These are phyloP conservation scores for Marisa cornuarietis DNA, from an alignment of 1,140 invertebrate genomes.

Conservation along the genomic window DNA sequence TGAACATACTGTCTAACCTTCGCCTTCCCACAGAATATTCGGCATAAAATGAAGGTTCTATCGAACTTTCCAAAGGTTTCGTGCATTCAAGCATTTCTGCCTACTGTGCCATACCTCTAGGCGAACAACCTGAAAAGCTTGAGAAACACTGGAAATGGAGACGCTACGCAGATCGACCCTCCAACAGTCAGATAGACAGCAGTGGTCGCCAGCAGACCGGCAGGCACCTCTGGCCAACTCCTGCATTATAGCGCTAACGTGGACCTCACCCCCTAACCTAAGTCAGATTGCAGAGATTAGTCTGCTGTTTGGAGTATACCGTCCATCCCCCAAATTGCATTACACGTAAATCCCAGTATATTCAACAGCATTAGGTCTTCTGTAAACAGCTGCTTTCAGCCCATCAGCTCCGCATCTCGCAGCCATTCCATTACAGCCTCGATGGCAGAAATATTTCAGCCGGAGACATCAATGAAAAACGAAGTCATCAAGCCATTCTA, in stretches of 20 bases:
- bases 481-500: conserved; percentile 10
- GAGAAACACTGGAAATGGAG: no score
- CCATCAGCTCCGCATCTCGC: neutral
- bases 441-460: neutral
- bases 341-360: neutral
- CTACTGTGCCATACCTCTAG: no score
- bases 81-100: no score
- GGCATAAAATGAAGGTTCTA: no score
- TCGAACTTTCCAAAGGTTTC: no score
- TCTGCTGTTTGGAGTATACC: neutral
- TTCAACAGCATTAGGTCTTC: neutral
- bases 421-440: neutral
- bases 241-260: neutral
- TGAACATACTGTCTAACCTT: no score
- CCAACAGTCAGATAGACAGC: no score
- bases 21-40: no score
- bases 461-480: conserved; percentile 11
- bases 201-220: no score
- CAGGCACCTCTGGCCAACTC: no score
- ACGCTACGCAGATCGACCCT: no score
- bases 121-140: no score
- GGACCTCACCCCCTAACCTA: neutral
- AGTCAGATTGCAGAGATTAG: neutral
- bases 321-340: neutral
- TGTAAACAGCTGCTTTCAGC: neutral